Base-by-base conservation (phyloP, 1,140 invertebrate species). In the Tribolium madens region DNA sequence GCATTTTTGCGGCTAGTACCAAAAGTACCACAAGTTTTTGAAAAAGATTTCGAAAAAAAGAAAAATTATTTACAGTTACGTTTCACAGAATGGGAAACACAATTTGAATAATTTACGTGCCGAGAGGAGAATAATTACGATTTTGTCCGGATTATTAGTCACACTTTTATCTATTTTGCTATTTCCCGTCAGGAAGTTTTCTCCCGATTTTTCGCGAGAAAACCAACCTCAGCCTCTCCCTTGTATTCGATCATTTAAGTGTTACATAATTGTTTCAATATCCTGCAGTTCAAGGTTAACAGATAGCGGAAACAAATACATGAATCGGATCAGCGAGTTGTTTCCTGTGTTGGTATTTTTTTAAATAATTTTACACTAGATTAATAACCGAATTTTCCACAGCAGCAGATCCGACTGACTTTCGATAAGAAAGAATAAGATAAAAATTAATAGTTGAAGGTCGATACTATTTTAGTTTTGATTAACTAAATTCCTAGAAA, bases 251-350 rank as follows among this genome's bases (percentile, higher is more conserved):
- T 47, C 21, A 36, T 64, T 60, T 60, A 31, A 15, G 6, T 18
- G 33, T 70, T 48, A 71, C 69, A 50, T 48, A 71, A 71, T 73
- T 73, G 72, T 42, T 73, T 57, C 72, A 57, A 73, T 73, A 73
- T 73, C 72, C 48, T 53, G 72, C 48, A 50, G 72, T 73, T 73
- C 72, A 73, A 73, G 72, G 72, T n/a, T 18, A 31, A n/a, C 4
- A 52, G 12, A 48, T 50, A 36, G n/a, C 72, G 72, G 72, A 73
- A 73, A 42, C 36, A 42, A 31, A 46, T 47, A 36, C 72, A 15
- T 13, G 72, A 57, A 36, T 73, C 50, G 57, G 57, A 33, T 64
- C 57, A 26, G 57, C 3, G 57, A 31, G 57, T 3, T 21, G 53
- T 21, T 64, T 64, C 57, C 57, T 15, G 57, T 14, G 5, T 7